Conservation (phyloP, 2,113 vertebrate species). For the Mormyrus lacerda region DNA sequence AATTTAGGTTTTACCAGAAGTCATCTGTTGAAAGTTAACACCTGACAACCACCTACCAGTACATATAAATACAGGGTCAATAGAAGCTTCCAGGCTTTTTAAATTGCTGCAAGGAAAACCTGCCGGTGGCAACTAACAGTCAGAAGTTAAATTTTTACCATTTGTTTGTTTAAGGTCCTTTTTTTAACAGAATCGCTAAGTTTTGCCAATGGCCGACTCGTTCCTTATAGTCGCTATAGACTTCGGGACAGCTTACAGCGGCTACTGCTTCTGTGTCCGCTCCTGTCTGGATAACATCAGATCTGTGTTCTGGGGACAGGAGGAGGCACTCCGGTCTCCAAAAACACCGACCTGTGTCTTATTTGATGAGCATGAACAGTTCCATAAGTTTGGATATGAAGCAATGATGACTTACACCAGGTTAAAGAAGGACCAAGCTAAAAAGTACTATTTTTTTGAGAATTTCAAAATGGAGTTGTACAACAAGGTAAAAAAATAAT, state of each 20-base stretch:
- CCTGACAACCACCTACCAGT: too few relatives aligned
- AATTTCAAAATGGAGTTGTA: conserved; percentile 48
- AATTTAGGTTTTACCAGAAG: too few relatives aligned
- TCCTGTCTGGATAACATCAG: conserved; percentile 22
- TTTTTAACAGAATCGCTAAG: too few relatives aligned
- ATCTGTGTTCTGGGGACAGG: conserved; percentile 22
- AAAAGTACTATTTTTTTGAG: conserved; percentile 35
- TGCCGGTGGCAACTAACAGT: too few relatives aligned
- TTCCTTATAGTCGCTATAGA: conserved; percentile 17
- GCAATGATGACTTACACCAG: conserved; percentile 32
- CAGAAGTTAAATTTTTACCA: too few relatives aligned
- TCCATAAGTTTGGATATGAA: conserved; percentile 41
- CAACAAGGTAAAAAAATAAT: conserved; percentile 25
- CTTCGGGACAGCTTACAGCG: conserved; percentile 36
- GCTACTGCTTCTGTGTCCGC: conserved; percentile 37
- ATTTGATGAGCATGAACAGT: conserved; percentile 34
- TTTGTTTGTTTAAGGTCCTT: too few relatives aligned
- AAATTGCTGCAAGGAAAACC: too few relatives aligned
- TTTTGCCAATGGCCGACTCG: not conserved
- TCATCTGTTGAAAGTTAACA: too few relatives aligned
- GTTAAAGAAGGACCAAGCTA: not conserved
- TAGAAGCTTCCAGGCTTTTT: too few relatives aligned
- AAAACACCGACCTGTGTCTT: conserved; percentile 33
- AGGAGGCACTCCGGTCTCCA: accelerated
- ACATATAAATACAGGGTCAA: too few relatives aligned